Conservation (phyloP, 2,888 invertebrate genomes). For the Chymomyza fuscimana region DNA sequence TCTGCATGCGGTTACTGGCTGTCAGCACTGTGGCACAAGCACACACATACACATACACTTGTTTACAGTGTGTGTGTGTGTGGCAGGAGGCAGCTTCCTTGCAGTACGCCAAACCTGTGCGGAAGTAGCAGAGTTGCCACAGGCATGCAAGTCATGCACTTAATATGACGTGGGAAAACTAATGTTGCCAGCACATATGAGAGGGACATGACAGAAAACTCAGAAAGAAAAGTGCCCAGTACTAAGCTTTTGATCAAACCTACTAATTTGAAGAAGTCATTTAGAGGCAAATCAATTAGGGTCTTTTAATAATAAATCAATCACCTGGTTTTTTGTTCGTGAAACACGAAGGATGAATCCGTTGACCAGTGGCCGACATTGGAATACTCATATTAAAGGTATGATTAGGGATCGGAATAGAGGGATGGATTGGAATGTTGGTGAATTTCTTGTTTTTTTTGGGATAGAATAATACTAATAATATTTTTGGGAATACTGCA, state of each 20-base stretch:
- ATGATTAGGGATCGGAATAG: no score
- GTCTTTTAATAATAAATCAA: no score
- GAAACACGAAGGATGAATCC: no score
- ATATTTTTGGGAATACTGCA: no score
- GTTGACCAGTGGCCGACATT: no score
- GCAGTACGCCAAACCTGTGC: background rate
- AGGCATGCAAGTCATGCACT: background rate
- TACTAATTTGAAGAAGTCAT: no score
- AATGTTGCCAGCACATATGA: background rate
- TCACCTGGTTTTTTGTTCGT: no score
- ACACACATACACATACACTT: background rate
- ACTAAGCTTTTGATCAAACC: background rate
- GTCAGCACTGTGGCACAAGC: slow-evolving; percentile 6
- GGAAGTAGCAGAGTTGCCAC: background rate
- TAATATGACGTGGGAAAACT: background rate
- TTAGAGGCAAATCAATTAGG: no score
- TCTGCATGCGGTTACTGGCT: slow-evolving; percentile 38
- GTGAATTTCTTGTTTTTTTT: no score
- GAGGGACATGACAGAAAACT: background rate
- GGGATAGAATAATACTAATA: no score
- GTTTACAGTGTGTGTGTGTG: background rate
- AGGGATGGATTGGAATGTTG: no score
- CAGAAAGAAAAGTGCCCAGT: background rate
- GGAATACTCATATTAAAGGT: no score
- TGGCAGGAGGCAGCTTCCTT: background rate